These are phyloP conservation scores for Sebastes matsubarae DNA, from an alignment of 2,797 vertebrate species.

Conservation along the genomic window DNA sequence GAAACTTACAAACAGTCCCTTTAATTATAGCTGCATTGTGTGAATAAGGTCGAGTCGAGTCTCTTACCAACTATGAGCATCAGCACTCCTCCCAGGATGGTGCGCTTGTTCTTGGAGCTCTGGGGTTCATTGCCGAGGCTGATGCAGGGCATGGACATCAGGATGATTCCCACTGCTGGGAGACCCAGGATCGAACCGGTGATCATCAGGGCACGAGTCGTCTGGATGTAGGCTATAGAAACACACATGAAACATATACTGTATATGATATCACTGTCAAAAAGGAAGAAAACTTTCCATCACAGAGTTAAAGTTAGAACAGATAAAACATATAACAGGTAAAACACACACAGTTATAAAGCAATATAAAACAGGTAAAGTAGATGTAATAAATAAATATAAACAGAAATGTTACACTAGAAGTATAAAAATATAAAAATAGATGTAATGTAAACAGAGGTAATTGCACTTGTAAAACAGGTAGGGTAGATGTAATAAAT, in stretches of 20 bases:
- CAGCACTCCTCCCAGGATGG: slow-evolving; percentile 89
- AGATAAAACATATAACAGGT: too few species aligned
- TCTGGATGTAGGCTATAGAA: slow-evolving; percentile 91
- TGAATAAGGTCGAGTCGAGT: neutral
- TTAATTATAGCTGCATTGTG: too few species aligned
- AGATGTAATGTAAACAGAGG: too few species aligned
- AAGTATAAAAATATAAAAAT: too few species aligned
- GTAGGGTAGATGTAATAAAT: too few species aligned
- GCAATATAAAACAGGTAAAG: too few species aligned
- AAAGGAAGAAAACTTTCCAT: neutral
- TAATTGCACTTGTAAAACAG: too few species aligned
- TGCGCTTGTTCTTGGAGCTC: slow-evolving; percentile 90
- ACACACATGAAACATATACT: slow-evolving; percentile 3
- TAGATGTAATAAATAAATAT: too few species aligned
- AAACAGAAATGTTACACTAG: too few species aligned
- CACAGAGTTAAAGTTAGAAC: neutral
- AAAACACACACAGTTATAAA: too few species aligned
- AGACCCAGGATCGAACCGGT: slow-evolving; percentile 90
- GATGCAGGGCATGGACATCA: slow-evolving; percentile 94
- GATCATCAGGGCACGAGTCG: slow-evolving; percentile 94
- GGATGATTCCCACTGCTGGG: slow-evolving; percentile 87
- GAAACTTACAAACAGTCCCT: too few species aligned
- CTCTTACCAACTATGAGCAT: slow-evolving; percentile 91
- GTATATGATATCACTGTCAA: neutral
- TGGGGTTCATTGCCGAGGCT: slow-evolving; percentile 89